Evolutionary conservation across 2,888 invertebrate genomes (phyloP).

Genomic region (Oligia latruncula): DNA sequence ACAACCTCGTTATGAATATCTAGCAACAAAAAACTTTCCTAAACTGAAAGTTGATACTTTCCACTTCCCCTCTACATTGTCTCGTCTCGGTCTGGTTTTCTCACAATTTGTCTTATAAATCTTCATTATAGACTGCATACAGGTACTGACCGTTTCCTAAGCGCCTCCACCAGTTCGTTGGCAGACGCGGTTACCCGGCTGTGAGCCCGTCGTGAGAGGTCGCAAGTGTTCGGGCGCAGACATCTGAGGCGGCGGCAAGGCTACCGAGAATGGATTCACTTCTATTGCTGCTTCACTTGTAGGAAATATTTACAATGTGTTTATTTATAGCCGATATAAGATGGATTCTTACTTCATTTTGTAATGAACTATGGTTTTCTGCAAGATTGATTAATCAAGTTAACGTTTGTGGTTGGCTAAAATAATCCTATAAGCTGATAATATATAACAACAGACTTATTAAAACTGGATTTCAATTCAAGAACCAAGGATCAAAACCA

Average conservation of each 20-base stretch:
- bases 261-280: slow-evolving; percentile 83
- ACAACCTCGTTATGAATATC: too few relatives aligned
- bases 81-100: background rate
- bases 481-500: background rate
- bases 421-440: background rate
- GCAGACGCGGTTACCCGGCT: slow-evolving; percentile 71
- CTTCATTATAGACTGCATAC: background rate
- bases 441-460: background rate
- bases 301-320: background rate
- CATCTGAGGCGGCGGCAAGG: slow-evolving; percentile 76
- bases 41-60: too few relatives aligned
- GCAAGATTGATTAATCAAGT: background rate
- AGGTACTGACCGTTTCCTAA: slow-evolving; percentile 73
- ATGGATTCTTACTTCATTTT: background rate
- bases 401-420: background rate
- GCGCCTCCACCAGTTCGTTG: slow-evolving; percentile 74
- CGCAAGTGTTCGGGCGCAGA: slow-evolving; percentile 78
- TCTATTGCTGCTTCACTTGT: slow-evolving; percentile 76
- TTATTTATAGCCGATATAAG: background rate
- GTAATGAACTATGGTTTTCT: background rate
- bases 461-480: background rate
- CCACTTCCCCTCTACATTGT: background rate
- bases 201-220: slow-evolving; percentile 72
- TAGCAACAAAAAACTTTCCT: too few relatives aligned
- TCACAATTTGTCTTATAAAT: background rate